Evolutionary conservation across 2,113 vertebrate genomes (phyloP).

Genomic region (Drymodes brunneopygia): DNA sequence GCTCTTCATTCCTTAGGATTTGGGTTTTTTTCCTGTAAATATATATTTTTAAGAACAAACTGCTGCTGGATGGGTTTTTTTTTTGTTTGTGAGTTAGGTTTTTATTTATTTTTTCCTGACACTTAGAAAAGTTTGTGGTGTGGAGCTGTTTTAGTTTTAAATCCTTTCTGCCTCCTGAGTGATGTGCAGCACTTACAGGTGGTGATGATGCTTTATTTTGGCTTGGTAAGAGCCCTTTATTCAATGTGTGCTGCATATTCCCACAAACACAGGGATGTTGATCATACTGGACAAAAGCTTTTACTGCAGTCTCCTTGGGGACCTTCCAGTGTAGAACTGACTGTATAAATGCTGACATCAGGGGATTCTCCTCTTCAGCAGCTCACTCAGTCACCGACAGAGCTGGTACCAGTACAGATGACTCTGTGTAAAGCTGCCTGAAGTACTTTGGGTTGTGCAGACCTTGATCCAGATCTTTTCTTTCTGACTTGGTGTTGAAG

Average conservation of each 20-base stretch:
- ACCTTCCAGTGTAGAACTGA: background rate
- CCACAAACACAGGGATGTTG: background rate
- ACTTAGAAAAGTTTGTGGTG: background rate
- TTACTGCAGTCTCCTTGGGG: background rate
- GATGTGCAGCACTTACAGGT: background rate
- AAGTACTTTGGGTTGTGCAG: background rate
- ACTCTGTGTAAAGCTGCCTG: background rate
- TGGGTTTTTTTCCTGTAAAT: background rate
- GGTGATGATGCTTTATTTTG: background rate
- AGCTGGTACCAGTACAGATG: background rate
- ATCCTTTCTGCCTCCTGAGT: background rate
- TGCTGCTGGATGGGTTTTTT: background rate
- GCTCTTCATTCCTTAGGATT: background rate
- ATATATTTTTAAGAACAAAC: background rate
- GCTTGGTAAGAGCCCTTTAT: background rate
- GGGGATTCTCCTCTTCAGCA: background rate
- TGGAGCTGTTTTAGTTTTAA: background rate
- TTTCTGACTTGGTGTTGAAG: background rate
- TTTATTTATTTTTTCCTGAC: background rate
- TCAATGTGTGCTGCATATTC: background rate
- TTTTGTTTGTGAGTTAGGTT: background rate
- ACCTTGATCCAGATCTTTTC: background rate
- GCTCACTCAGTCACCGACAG: background rate
- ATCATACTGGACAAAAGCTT: background rate
- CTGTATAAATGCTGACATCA: background rate